Percentiles rank a stretch among this genome's conserved stretches.
Evolutionary conservation across 2,797 vertebrate genomes (phyloP).

Genomic region (Varecia variegata): DNA sequence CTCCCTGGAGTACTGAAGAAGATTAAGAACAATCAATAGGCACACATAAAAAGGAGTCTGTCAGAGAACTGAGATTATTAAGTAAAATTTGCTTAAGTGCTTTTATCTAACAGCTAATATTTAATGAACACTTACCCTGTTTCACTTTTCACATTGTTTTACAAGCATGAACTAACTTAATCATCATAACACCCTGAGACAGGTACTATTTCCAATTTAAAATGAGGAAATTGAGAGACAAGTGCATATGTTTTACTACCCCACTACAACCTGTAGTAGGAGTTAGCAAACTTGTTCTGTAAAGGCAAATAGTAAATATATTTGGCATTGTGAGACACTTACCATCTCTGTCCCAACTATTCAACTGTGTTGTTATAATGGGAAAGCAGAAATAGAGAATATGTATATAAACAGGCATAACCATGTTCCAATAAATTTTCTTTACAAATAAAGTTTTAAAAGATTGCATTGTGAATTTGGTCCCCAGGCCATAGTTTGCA

Average conservation of each 20-base stretch:
- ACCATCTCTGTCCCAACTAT: background rate
- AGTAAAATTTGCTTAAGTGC: background rate
- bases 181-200: background rate
- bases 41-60: background rate
- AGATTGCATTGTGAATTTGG: background rate
- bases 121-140: background rate
- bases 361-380: background rate
- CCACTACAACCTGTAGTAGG: background rate
- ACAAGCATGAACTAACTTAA: background rate
- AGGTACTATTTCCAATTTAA: background rate
- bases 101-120: background rate
- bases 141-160: background rate
- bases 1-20: background rate
- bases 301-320: background rate
- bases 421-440: background rate
- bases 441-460: background rate
- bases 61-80: background rate
- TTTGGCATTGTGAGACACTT: background rate
- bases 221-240: background rate
- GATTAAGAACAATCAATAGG: background rate
- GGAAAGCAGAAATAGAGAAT: background rate
- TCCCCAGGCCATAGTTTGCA: background rate
- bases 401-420: background rate
- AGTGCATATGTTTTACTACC: background rate
- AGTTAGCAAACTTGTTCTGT: background rate